These are phyloP conservation scores for Drosophila oshimai DNA, from an alignment of 1,140 invertebrate species.

Conservation along the genomic window DNA sequence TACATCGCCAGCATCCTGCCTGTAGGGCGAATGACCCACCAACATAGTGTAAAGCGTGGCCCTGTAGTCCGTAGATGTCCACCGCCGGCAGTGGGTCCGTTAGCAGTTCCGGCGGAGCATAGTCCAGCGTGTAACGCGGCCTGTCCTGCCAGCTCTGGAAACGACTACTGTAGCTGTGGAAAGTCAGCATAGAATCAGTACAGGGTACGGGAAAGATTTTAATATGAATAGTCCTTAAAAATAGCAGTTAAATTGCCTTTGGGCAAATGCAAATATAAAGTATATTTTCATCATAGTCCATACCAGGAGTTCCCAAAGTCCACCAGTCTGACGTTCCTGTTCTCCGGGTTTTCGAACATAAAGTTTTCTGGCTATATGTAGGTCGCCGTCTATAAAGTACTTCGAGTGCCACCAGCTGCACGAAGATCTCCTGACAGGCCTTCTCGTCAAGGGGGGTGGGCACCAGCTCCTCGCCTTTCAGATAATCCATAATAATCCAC, in stretches of 20 bases:
- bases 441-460: conserved; percentile 89
- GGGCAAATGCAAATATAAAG: no score
- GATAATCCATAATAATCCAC: conserved; percentile 92
- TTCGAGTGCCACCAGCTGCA: conserved; percentile 90
- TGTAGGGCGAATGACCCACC: conserved; percentile 90
- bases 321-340: conserved; percentile 89
- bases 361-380: conserved; percentile 96
- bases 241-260: no score
- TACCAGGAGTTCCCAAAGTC: conserved; percentile 94
- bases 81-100: conserved; percentile 89
- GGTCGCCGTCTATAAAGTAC: conserved; percentile 93
- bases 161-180: conserved; percentile 84
- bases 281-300: background rate
- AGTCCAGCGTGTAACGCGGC: conserved; percentile 94
- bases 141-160: conserved; percentile 88
- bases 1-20: conserved; percentile 63
- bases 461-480: conserved; percentile 95
- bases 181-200: background rate
- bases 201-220: no score
- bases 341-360: conserved; percentile 86
- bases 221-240: no score
- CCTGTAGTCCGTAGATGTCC: conserved; percentile 95
- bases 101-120: conserved; percentile 95
- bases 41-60: conserved; percentile 95
- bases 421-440: conserved; percentile 87